Percentiles rank a stretch among this genome's conserved stretches.
Evolutionary conservation across 1,140 invertebrate species (phyloP).

Genomic region (Pectinophora gossypiella): DNA sequence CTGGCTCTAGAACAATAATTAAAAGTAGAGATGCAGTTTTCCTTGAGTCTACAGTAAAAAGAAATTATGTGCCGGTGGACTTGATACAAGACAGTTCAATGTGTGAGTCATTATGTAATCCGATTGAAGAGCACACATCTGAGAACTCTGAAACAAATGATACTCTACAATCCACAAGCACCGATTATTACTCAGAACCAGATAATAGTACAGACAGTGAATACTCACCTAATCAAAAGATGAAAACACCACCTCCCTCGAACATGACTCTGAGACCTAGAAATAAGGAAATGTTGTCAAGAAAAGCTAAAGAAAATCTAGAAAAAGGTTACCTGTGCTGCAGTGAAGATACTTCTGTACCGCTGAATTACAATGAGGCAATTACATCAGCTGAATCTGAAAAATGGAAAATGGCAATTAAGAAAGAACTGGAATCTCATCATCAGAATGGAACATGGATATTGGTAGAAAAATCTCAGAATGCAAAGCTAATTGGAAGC

Average conservation of each 20-base stretch:
- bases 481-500: conserved; percentile 34
- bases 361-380: conserved; percentile 20
- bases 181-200: no score
- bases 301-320: not conserved
- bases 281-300: conserved; percentile 6
- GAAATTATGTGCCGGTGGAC: conserved; percentile 22
- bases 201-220: conserved; percentile 13
- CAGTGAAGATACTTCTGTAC: conserved; percentile 10
- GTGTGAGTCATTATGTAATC: not conserved
- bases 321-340: conserved; percentile 29
- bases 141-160: no score
- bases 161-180: no score
- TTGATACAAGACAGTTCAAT: no score
- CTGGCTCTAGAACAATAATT: conserved; percentile 9
- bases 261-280: conserved; percentile 19
- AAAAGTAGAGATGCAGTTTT: conserved; percentile 32
- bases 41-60: conserved; percentile 27
- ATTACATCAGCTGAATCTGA: conserved; percentile 12
- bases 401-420: conserved; percentile 31
- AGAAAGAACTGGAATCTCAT: conserved; percentile 33
- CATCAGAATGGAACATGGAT: conserved; percentile 34
- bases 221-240: conserved; percentile 15
- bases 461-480: conserved; percentile 26
- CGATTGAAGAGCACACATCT: no score
- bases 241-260: conserved; percentile 3